Conservation (phyloP, 2,797 vertebrate species). For the Garrulus glandarius region DNA sequence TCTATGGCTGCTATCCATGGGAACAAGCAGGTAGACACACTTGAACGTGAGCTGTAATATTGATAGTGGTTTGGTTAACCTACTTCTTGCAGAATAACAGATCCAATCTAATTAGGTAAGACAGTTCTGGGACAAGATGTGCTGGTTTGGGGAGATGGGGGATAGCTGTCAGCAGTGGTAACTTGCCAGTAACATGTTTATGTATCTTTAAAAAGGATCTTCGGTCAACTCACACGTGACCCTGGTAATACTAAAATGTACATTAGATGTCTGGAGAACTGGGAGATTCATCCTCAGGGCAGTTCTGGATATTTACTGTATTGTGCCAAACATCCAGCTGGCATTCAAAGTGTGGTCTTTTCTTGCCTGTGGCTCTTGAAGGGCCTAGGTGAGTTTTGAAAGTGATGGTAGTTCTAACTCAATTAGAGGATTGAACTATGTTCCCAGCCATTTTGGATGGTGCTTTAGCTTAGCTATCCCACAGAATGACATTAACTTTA, state of each 20-base stretch:
- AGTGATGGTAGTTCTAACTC: neutral
- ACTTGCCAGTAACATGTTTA: neutral
- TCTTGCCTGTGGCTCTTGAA: neutral
- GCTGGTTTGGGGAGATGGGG: neutral
- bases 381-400: neutral
- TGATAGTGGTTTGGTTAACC: conserved; percentile 30
- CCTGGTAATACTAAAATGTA: neutral
- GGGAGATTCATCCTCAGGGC: neutral
- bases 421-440: neutral
- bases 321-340: neutral
- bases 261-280: neutral
- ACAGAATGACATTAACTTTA: neutral
- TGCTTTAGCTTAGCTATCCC: neutral
- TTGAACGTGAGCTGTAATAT: neutral
- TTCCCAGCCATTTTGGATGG: neutral
- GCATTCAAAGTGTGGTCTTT: neutral
- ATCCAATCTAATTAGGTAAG: neutral
- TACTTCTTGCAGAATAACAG: neutral
- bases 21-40: neutral
- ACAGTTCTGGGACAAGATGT: conserved; percentile 33
- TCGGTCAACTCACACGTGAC: neutral
- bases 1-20: neutral
- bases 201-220: neutral
- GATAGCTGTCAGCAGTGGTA: neutral
- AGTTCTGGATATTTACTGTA: neutral